These are phyloP conservation scores for Ispidina lecontei DNA, from an alignment of 2,797 vertebrate genomes.

Conservation along the genomic window DNA sequence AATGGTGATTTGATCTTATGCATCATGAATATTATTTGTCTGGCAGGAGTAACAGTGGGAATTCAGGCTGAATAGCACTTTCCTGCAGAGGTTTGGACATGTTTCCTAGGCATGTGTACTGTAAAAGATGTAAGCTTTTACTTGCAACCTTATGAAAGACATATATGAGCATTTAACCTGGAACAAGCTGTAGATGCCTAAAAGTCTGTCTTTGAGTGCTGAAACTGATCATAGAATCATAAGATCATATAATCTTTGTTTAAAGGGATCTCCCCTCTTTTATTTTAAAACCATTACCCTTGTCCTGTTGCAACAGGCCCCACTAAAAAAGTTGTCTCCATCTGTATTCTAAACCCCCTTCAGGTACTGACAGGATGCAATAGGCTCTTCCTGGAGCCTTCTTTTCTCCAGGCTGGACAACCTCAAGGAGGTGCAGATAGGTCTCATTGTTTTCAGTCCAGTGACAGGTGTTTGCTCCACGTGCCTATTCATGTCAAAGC, in stretches of 20 bases:
- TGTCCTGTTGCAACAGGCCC: background rate
- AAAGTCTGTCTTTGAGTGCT: background rate
- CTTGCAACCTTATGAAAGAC: background rate
- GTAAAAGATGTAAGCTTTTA: background rate
- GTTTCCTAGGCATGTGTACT: background rate
- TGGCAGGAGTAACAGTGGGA: conserved; percentile 9
- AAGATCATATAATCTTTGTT: no score
- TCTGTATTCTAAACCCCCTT: background rate
- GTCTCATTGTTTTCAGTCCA: background rate
- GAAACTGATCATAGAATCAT: background rate
- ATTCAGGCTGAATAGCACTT: background rate
- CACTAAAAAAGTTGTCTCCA: background rate
- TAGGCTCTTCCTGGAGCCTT: background rate
- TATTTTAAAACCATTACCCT: background rate
- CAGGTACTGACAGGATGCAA: background rate
- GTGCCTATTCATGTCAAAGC: background rate
- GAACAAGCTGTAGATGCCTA: background rate
- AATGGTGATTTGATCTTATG: conserved; percentile 35
- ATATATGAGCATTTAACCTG: background rate
- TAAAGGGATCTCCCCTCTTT: background rate
- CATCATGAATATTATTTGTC: conserved; percentile 21
- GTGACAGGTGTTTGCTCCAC: background rate
- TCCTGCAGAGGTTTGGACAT: background rate
- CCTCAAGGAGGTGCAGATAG: background rate
- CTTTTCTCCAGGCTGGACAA: background rate